These are phyloP conservation scores for Aphidius gifuensis DNA, from an alignment of 1,140 invertebrate species.

Conservation along the genomic window DNA sequence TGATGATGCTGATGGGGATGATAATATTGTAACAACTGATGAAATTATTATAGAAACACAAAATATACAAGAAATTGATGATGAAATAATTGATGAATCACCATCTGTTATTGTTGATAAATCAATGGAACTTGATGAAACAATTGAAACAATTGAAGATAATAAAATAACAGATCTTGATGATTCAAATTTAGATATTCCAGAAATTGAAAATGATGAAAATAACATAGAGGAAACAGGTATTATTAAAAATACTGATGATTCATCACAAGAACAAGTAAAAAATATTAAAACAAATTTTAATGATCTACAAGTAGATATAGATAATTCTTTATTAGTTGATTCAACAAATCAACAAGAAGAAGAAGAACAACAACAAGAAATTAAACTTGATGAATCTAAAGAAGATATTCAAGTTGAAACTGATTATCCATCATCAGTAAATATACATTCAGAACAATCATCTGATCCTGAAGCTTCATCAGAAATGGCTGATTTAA, in stretches of 20 bases:
- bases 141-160: slow-evolving; percentile 9
- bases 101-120: not conserved
- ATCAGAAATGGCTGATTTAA: not conserved
- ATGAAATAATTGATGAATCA: not conserved
- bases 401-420: not conserved
- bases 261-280: not conserved
- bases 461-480: slow-evolving; percentile 7
- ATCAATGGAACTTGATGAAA: not conserved
- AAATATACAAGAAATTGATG: not conserved
- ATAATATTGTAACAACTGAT: too few species aligned
- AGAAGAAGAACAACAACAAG: not conserved
- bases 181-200: too few species aligned
- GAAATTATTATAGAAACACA: too few species aligned
- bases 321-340: too few species aligned
- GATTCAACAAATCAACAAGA: too few species aligned
- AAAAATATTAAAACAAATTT: not conserved
- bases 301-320: not conserved
- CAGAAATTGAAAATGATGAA: not conserved
- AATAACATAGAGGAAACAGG: slow-evolving; percentile 14
- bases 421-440: too few species aligned
- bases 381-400: not conserved
- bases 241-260: slow-evolving; percentile 15
- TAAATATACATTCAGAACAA: not conserved
- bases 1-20: too few species aligned
- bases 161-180: not conserved